Conservation (phyloP, 2,113 vertebrate genomes). For the Ammodytes dubius region DNA sequence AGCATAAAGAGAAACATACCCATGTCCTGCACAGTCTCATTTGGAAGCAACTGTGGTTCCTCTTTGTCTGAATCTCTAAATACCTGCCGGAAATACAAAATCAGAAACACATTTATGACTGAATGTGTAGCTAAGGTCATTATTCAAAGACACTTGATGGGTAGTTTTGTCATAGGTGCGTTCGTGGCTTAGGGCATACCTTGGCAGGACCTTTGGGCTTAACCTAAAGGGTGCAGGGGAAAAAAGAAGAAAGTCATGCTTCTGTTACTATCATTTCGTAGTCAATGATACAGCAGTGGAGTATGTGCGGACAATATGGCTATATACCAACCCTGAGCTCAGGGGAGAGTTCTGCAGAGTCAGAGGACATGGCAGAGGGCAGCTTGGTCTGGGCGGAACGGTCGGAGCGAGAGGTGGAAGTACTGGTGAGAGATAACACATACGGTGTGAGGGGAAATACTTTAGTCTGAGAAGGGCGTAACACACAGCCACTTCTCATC, state of each 20-base stretch:
- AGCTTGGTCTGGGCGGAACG: slow-evolving; percentile 89
- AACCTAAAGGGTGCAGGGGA: slow-evolving; percentile 58
- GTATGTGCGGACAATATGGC: background rate
- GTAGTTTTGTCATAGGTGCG: background rate
- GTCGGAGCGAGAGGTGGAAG: slow-evolving; percentile 93
- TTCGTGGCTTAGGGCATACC: slow-evolving; percentile 54
- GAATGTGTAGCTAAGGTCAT: background rate
- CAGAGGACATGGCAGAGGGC: slow-evolving; percentile 86
- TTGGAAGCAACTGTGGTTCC: slow-evolving; percentile 92
- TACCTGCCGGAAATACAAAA: slow-evolving; percentile 53
- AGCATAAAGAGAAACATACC: slow-evolving; percentile 62
- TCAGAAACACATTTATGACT: background rate
- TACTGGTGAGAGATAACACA: slow-evolving; percentile 75
- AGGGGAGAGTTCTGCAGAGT: slow-evolving; percentile 91
- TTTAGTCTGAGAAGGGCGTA: too few species aligned
- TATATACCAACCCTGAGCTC: slow-evolving; percentile 88
- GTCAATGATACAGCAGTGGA: background rate
- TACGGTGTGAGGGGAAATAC: background rate
- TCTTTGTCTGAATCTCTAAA: slow-evolving; percentile 89
- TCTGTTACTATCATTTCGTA: background rate
- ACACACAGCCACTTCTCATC: background rate
- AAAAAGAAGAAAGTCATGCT: slow-evolving; percentile 10
- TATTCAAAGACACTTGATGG: background rate
- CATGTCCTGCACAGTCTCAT: slow-evolving; percentile 92
- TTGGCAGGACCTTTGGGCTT: slow-evolving; percentile 73